These are phyloP conservation scores for Theretra japonica DNA, from an alignment of 2,888 invertebrate species.

Conservation along the genomic window DNA sequence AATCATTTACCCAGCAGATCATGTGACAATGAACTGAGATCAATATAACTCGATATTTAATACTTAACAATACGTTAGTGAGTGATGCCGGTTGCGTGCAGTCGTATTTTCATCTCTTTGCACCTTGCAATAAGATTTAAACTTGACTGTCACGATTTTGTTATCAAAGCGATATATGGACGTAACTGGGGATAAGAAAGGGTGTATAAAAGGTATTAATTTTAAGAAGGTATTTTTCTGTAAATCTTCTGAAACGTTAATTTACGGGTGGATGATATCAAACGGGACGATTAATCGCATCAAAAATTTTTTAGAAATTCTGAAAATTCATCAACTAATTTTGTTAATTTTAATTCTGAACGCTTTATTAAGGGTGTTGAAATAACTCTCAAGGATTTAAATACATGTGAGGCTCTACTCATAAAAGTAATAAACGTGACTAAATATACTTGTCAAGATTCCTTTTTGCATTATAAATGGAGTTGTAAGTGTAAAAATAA, in stretches of 20 bases:
- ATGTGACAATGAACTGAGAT: constrained; percentile 83
- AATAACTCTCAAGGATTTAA: too few relatives aligned
- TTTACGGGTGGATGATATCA: too few relatives aligned
- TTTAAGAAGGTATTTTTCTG: too few relatives aligned
- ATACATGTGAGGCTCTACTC: too few relatives aligned
- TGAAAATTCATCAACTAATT: too few relatives aligned
- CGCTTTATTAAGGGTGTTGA: too few relatives aligned
- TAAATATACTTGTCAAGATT: not conserved
- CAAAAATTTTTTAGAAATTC: too few relatives aligned
- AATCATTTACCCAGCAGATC: constrained; percentile 67
- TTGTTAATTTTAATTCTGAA: too few relatives aligned
- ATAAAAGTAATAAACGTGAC: too few relatives aligned
- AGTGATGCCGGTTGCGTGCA: constrained; percentile 50
- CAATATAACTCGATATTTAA: constrained; percentile 80
- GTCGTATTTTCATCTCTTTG: constrained; percentile 1
- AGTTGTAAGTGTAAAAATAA: constrained; percentile 7
- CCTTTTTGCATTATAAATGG: not conserved
- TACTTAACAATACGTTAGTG: constrained; percentile 79
- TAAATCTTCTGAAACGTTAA: too few relatives aligned
- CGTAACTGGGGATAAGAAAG: not conserved
- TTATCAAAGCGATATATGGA: constrained; percentile 24
- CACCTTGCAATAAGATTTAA: constrained; percentile 38
- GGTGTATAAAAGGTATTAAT: not conserved
- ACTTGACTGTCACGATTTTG: constrained; percentile 50
- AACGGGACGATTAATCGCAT: too few relatives aligned